phyloP scores from a whole-genome alignment of 2,113 vertebrate species.

The Ceyx cyanopectus region DNA sequence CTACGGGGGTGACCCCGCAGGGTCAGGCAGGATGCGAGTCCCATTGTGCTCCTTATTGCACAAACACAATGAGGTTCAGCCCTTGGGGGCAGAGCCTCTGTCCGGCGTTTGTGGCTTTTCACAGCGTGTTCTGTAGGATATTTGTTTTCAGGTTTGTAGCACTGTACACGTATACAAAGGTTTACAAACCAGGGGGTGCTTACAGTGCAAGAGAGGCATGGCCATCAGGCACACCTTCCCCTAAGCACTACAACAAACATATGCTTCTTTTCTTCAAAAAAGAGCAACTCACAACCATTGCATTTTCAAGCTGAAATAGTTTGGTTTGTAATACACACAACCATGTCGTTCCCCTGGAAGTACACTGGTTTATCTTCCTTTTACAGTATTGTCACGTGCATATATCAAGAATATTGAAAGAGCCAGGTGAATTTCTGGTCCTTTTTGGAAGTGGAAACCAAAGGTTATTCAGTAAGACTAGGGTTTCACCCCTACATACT shows the following conservation, averaged over 20 bases:
- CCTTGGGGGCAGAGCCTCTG: slow-evolving; percentile 15
- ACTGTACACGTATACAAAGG: not conserved
- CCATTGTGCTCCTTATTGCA: slow-evolving; percentile 32
- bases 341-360: not conserved
- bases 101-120: not conserved
- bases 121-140: slow-evolving; percentile 40
- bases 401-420: not conserved
- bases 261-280: not conserved
- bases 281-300: not conserved
- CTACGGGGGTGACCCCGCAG: not conserved
- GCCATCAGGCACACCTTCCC: not conserved
- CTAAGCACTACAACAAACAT: not conserved
- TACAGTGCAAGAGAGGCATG: not conserved
- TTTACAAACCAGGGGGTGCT: not conserved
- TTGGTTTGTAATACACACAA: not conserved
- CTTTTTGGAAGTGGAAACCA: not conserved
- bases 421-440: not conserved
- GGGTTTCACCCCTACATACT: not conserved
- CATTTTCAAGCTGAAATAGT: not conserved
- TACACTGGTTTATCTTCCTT: not conserved
- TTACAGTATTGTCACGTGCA: fast-evolving
- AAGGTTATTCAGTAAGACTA: not conserved
- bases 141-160: slow-evolving; percentile 66
- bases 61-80: slow-evolving; percentile 44
- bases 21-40: not conserved